Evolutionary conservation across 2,113 vertebrate species (phyloP), one percentile per base, ranked within the genome.

Genomic region (Protomyctophum bolini): DNA sequence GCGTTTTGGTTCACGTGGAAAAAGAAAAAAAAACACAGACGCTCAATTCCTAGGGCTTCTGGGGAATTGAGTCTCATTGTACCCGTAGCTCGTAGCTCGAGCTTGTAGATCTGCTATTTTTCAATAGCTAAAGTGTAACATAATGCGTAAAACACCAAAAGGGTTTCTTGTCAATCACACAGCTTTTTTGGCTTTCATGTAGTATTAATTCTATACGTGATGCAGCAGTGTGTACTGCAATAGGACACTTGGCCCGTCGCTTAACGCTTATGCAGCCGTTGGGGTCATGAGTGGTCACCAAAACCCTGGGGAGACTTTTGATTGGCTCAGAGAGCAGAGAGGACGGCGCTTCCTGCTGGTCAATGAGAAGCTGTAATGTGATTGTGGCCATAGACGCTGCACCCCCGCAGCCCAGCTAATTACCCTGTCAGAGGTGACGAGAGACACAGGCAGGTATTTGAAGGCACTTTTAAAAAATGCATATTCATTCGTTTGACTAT

Each of bases 311-410:
- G 50, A 62, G 54, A 47, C 61, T 28, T 80, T 5, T 56, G 52
- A 56, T 58, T 55, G 14, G 45, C 29, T 12, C 3, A 52, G 70
- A 50, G 60, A 56, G 56, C 28, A 6, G 46, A 63, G 50, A 54
- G 57, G 51, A 7, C 63, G 62, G 63, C 11, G 14, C 48, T 61
- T 77, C 68, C 55, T 47, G 12, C 77, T 58, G 63, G 54, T 49
- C 75, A 65, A 79, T 82, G n/a, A 5, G 62, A 80, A 76, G 72
- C 75, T 50, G 72, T 75, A 75, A 81, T 72, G 64, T 80, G 82
- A 84, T 77, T 79, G 83, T 81, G 84, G 72, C 80, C 81, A 81
- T 72, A 77, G 84, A 68, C 74, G 75, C 82, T 76, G 66, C 73
- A 48, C 1, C 78, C 82, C 76, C 54, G 66, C 4, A 62, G 75